Evolutionary conservation across 2,113 vertebrate species (phyloP), one percentile per base, ranked within the genome.

Genomic region (Channa maculata): DNA sequence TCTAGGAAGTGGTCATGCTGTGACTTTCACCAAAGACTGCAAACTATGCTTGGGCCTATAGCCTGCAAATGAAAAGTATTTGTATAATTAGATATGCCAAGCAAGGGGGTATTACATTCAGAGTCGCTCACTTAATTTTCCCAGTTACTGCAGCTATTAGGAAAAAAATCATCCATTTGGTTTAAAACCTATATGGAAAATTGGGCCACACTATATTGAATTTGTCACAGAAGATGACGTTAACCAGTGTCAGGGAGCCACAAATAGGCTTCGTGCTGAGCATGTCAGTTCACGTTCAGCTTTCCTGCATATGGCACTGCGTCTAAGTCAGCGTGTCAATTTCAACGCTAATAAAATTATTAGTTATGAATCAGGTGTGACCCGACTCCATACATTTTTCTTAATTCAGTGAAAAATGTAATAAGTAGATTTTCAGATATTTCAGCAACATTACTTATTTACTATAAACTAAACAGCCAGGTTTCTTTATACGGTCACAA

Each of bases 41-140:
- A 83, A 77, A 72, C 78, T 66, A 11, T 61, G 65, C 43, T 39
- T 52, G 13, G 59, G 41, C 62, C 62, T n/a, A 60, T 13, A 78
- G 12, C 59, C 77, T 55, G 73, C 46, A 79, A 83, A 82, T 79
- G 57, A 86, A 69, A 37, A 66, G 43, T 53, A 71, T 84, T 84
- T 84, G 57, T 82, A 79, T 85, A 83, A 89, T 90, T 84, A 84
- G 78, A 81, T 80, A 72, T 79, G 80, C 71, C 76, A 75, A 75
- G 54, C 37, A 53, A 77, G 77, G 65, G 74, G 57, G 51, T 84
- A 83, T 88, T 88, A 86, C 77, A 79, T 75, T 74, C 52, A 36
- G 54, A 72, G 65, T 65, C 57, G 37, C 39, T 46, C 65, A 59
- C 75, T 84, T 85, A 80, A 86, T 89, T 84, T 77, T 43, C 76